Conservation (phyloP, 2,888 invertebrate genomes). For the Troilus luridus region DNA sequence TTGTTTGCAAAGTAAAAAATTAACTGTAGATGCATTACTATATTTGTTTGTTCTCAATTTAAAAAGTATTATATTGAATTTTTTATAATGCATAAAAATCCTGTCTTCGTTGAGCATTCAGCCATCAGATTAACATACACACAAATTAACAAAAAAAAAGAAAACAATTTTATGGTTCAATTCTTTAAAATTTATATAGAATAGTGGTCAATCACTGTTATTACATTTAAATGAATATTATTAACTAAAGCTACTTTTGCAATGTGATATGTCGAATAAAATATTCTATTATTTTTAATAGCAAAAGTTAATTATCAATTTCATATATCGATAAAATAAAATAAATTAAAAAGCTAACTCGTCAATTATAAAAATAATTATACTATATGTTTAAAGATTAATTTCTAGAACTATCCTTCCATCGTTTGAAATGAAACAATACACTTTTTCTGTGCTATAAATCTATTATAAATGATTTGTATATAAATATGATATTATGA, state of each 20-base stretch:
- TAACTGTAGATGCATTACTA: no score
- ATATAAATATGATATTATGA: background rate
- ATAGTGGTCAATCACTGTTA: background rate
- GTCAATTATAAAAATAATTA: background rate
- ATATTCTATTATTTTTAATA: background rate
- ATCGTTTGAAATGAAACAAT: background rate
- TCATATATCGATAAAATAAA: background rate
- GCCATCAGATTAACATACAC: background rate
- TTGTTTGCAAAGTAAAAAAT: no score
- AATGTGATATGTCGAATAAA: background rate
- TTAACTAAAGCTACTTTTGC: background rate
- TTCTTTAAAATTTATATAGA: background rate
- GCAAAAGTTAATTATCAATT: background rate
- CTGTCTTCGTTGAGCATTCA: background rate
- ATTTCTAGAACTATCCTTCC: background rate
- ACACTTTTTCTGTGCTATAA: background rate
- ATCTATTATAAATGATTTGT: background rate
- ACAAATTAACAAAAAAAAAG: background rate
- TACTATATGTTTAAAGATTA: background rate
- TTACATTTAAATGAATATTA: background rate
- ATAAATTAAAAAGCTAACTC: background rate
- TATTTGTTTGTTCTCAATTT: no score
- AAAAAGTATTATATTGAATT: no score
- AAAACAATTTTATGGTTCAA: background rate
- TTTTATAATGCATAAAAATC: no score